These are phyloP conservation scores for Syngnathus rostellatus DNA, from an alignment of 2,797 vertebrate species.

Conservation along the genomic window DNA sequence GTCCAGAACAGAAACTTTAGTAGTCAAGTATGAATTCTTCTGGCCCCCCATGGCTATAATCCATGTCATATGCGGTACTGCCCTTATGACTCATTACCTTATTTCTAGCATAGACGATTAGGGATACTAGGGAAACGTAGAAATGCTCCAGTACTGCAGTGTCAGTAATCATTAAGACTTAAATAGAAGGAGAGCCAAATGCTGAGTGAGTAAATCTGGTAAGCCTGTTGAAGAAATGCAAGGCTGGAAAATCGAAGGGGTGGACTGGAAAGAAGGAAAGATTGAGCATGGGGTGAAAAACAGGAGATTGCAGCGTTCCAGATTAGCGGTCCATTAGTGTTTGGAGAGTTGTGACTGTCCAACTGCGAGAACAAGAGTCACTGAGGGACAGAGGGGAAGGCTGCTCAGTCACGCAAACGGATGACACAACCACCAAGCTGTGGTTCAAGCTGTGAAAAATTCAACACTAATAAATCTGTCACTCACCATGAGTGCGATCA, in stretches of 20 bases:
- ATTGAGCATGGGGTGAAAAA: not conserved
- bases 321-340: constrained; percentile 21
- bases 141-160: constrained; percentile 23
- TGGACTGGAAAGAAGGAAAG: constrained; percentile 4
- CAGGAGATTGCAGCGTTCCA: not conserved
- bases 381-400: not conserved
- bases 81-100: not conserved
- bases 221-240: constrained; percentile 24
- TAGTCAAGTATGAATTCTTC: not conserved
- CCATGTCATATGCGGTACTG: not conserved
- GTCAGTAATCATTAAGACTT: constrained; percentile 30
- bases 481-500: constrained; percentile 14
- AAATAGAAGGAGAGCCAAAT: constrained; percentile 15
- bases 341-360: constrained; percentile 14
- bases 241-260: not conserved
- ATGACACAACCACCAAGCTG: constrained; percentile 33
- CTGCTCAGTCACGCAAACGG: constrained; percentile 20
- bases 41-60: not conserved
- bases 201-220: constrained; percentile 34
- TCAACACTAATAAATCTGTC: constrained; percentile 52
- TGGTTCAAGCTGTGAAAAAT: constrained; percentile 47
- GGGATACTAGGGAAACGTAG: constrained; percentile 1
- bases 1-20: not conserved
- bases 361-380: constrained; percentile 13
- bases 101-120: not conserved